Percentiles rank a stretch among this genome's conserved stretches.
Evolutionary conservation across 1,140 invertebrate species (phyloP).

Genomic region (Oedothorax gibbosus): DNA sequence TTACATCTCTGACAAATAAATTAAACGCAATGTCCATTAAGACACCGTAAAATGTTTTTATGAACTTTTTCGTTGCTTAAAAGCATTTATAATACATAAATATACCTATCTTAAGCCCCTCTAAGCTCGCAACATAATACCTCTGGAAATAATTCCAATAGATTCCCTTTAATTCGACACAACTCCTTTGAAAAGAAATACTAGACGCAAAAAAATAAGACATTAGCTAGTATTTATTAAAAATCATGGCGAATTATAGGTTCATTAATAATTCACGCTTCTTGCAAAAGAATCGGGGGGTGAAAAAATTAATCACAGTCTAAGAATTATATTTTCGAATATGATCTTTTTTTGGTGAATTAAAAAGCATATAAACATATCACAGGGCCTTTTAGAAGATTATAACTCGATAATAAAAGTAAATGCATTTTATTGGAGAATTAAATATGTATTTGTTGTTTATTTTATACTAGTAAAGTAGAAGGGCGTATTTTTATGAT

Average conservation of each 20-base stretch:
- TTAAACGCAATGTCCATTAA: no score
- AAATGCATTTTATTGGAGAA: conserved; percentile 30
- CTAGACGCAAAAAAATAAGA: conserved; percentile 11
- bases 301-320: conserved; percentile 44
- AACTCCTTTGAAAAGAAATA: conserved; percentile 24
- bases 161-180: conserved; percentile 4
- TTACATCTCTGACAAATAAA: no score
- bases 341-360: conserved; percentile 23
- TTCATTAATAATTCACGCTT: conserved; percentile 57
- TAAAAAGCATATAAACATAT: conserved; percentile 54
- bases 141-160: conserved; percentile 27
- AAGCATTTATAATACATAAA: conserved; percentile 61
- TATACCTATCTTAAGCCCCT: conserved; percentile 32
- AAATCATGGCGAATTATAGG: conserved; percentile 54
- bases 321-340: conserved; percentile 40
- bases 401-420: conserved; percentile 9
- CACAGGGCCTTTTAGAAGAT: conserved; percentile 35
- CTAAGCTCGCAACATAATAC: conserved; percentile 49
- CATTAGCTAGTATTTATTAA: conserved; percentile 57
- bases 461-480: conserved; percentile 50
- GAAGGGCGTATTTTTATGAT: background rate
- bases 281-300: background rate
- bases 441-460: conserved; percentile 48
- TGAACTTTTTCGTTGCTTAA: conserved; percentile 20
- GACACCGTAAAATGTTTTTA: no score